A percentile compares a stretch with the other conserved stretches of the same genome.
Evolutionary conservation across 2,888 invertebrate species (phyloP).

Genomic region (Esperia sulphurella): DNA sequence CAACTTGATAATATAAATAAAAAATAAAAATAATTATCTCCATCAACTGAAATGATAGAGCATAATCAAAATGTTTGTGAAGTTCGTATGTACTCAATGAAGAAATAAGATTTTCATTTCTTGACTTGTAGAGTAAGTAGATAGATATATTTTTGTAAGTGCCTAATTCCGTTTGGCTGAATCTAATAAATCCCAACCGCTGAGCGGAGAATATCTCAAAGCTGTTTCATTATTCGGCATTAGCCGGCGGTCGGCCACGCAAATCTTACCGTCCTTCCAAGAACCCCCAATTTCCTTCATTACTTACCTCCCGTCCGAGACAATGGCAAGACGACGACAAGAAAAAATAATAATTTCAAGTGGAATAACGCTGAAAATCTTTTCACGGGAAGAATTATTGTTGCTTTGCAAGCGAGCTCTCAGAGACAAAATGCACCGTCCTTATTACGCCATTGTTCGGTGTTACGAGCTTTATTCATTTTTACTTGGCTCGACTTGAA

Average conservation of each 20-base stretch:
- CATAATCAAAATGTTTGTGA: too few relatives aligned
- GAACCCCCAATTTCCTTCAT: conserved; percentile 78
- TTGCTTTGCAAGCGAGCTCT: conserved; percentile 78
- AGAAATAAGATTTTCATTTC: neutral
- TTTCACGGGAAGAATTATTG: conserved; percentile 79
- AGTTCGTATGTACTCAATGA: too few relatives aligned
- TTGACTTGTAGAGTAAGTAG: neutral
- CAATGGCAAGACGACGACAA: conserved; percentile 77
- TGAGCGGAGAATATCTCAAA: conserved; percentile 63
- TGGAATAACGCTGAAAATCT: conserved; percentile 79
- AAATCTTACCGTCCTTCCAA: conserved; percentile 70
- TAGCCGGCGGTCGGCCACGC: conserved; percentile 69
- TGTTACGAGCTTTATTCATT: conserved; percentile 78
- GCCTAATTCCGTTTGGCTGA: conserved; percentile 62
- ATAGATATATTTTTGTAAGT: conserved; percentile 29
- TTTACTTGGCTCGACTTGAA: conserved; percentile 79
- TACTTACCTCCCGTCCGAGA: conserved; percentile 77
- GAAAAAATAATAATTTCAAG: conserved; percentile 79
- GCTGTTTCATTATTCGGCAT: conserved; percentile 75
- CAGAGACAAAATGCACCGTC: conserved; percentile 78
- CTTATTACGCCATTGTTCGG: conserved; percentile 77
- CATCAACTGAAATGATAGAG: too few relatives aligned
- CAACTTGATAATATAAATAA: too few relatives aligned
- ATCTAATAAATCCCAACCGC: conserved; percentile 69
- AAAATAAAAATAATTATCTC: too few relatives aligned